Conservation (phyloP, 2,113 vertebrate species). For the Fukomys damarensis region DNA sequence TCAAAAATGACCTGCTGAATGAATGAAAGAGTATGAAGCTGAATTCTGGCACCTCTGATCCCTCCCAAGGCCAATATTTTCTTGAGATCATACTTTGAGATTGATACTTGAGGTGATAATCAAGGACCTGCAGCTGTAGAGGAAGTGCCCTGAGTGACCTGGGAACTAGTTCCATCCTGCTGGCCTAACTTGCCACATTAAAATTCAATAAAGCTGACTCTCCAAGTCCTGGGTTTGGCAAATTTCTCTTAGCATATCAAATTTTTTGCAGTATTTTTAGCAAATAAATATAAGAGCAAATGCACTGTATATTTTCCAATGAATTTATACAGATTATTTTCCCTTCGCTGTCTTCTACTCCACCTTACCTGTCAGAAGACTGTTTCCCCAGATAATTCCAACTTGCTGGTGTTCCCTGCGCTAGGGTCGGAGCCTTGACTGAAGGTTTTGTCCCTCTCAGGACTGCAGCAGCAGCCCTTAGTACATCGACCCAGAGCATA, state of each 20-base stretch:
- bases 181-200: constrained; percentile 37
- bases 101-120: neutral
- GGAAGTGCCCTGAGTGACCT: neutral
- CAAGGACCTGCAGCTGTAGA: neutral
- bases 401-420: neutral
- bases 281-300: neutral
- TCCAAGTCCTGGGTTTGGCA: neutral
- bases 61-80: constrained; percentile 4
- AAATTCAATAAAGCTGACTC: neutral
- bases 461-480: constrained; percentile 4
- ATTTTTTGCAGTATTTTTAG: neutral
- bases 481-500: fast-evolving
- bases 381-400: neutral
- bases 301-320: neutral
- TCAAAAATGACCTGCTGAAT: neutral
- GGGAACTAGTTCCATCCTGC: neutral
- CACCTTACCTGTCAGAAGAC: neutral
- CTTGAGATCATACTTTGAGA: constrained; percentile 10
- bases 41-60: neutral
- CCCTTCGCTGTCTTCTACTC: neutral
- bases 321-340: constrained; percentile 7
- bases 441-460: constrained; percentile 18
- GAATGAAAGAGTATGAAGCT: neutral
- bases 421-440: neutral
- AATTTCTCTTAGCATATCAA: neutral